These are phyloP conservation scores for Biston betularia DNA, from an alignment of 2,888 invertebrate genomes.

Conservation along the genomic window DNA sequence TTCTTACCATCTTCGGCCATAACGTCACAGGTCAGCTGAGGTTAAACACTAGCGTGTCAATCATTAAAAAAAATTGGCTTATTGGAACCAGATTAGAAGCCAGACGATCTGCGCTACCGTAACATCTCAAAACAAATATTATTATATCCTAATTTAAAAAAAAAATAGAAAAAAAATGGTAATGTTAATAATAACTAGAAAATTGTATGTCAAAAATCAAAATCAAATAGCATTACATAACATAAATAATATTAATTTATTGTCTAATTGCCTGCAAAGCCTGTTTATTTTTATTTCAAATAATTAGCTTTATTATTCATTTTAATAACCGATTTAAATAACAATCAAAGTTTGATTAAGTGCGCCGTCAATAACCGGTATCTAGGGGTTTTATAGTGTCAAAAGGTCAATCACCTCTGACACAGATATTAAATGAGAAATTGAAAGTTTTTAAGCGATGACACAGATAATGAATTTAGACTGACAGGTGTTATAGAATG, in stretches of 20 bases:
- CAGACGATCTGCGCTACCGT: no score
- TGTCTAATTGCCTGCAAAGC: no score
- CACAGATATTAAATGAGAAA: conserved; percentile 47
- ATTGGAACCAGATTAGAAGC: no score
- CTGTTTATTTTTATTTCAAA: background rate
- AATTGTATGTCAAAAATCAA: background rate
- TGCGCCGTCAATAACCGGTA: background rate
- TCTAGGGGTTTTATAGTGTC: conserved; percentile 22
- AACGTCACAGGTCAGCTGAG: no score
- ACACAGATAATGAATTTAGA: conserved; percentile 38
- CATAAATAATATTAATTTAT: no score
- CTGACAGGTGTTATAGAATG: conserved; percentile 40
- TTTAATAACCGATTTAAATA: background rate
- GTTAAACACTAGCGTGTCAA: no score
- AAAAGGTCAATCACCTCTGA: conserved; percentile 48
- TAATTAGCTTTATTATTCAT: background rate
- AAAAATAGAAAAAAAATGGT: no score
- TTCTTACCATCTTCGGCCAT: no score
- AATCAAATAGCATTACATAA: no score
- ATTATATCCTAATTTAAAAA: no score
- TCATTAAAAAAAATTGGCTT: no score
- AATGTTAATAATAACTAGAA: background rate
- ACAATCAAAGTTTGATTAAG: background rate
- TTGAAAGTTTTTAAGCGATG: conserved; percentile 50
- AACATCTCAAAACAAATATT: no score